A percentile compares a stretch with the other conserved stretches of the same genome.
Conservation (phyloP, 1,140 invertebrate species). For the Prorops nasuta region DNA sequence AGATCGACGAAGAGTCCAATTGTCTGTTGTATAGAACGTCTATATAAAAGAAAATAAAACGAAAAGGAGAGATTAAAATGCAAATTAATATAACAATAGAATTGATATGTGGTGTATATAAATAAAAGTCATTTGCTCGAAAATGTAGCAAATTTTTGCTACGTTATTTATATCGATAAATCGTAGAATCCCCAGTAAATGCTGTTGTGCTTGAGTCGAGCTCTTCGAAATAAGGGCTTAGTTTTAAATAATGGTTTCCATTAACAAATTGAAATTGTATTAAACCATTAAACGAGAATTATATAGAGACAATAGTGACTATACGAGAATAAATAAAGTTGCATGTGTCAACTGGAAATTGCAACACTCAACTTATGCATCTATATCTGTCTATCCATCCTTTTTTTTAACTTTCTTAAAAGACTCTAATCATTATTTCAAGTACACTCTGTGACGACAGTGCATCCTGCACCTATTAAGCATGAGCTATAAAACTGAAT, state of each 20-base stretch:
- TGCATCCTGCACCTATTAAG: too few relatives aligned
- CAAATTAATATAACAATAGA: constrained; percentile 1
- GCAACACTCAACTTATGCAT: too few relatives aligned
- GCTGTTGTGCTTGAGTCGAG: too few relatives aligned
- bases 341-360: too few relatives aligned
- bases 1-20: constrained; percentile 39
- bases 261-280: constrained; percentile 23
- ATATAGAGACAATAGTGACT: constrained; percentile 40
- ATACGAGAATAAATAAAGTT: constrained; percentile 26
- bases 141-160: too few relatives aligned
- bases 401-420: too few relatives aligned
- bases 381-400: too few relatives aligned
- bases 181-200: too few relatives aligned
- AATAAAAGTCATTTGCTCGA: background rate
- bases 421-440: too few relatives aligned
- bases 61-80: constrained; percentile 9
- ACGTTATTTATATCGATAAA: too few relatives aligned
- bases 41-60: constrained; percentile 29
- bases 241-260: constrained; percentile 23
- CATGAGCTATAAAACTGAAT: too few relatives aligned
- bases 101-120: constrained; percentile 10
- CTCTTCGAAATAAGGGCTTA: constrained; percentile 8
- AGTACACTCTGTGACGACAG: too few relatives aligned
- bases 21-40: constrained; percentile 48
- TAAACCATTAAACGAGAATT: constrained; percentile 35